These are phyloP conservation scores for Petroica traversi DNA, from an alignment of 2,113 vertebrate genomes.

Conservation along the genomic window DNA sequence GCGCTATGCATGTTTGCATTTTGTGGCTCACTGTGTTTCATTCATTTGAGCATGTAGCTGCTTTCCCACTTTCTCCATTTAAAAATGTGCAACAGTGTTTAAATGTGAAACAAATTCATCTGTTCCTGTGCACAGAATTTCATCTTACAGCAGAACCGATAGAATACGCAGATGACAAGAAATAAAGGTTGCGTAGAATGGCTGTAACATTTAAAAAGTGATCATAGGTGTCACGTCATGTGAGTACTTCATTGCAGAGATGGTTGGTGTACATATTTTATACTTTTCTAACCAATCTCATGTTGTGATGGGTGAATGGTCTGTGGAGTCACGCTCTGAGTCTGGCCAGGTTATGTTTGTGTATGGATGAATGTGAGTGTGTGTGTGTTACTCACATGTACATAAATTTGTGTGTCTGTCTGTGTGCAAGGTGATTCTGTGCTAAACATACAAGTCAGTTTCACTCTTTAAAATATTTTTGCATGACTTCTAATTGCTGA, in stretches of 20 bases:
- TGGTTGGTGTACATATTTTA: not conserved
- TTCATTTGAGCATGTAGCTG: not conserved
- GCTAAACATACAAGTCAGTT: not conserved
- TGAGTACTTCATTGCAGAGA: not conserved
- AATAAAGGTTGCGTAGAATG: not conserved
- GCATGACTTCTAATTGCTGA: not conserved
- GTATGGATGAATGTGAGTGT: not conserved
- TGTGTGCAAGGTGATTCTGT: accelerated
- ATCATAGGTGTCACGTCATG: not conserved
- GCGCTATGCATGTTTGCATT: not conserved
- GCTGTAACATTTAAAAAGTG: not conserved
- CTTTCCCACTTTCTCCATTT: not conserved
- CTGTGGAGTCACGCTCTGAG: not conserved
- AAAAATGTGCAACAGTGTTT: not conserved
- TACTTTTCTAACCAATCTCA: constrained; percentile 35
- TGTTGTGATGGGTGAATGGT: not conserved
- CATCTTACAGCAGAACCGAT: not conserved
- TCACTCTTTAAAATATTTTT: not conserved
- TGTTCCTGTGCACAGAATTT: not conserved
- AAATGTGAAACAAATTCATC: not conserved
- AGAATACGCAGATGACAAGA: not conserved
- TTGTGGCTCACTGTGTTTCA: constrained; percentile 18
- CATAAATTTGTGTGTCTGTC: not conserved
- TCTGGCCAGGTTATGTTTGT: not conserved
- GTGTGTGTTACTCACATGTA: not conserved